Evolutionary conservation across 1,140 invertebrate species (phyloP), one percentile per base, ranked within the genome.

Genomic region (Anastatus disparis): DNA sequence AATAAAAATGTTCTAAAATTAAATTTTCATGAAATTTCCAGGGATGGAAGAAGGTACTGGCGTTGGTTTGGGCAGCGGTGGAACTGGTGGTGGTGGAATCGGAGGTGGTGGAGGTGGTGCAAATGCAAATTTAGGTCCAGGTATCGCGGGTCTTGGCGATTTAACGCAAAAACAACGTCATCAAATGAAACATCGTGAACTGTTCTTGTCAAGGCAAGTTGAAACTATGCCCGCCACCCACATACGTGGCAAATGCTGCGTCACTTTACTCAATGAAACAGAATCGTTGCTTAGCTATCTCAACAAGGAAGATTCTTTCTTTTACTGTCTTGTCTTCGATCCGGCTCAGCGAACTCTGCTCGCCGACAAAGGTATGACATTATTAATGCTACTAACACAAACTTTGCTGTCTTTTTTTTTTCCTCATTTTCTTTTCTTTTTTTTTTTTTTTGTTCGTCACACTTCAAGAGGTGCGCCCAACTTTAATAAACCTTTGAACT

Each of bases 261-360:
- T 99, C 73, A 98, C 97, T 61, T 89, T 99, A 66, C 91, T 99
- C 82, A 99, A 99, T 87, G 97, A 99, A 89, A 98, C 97, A 55
- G 98, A 99, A 88, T 95, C 95, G 74, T 88, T 97, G 76, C 88
- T 93, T 77, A 97, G 95, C 83, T 99, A 99, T 89, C 89, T 99
- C 74, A 95, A 96, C 87, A 97, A 96, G 89, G 97, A 99, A 90
- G 97, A 99, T 87, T 94, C 95, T 82, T 99, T 99, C 90, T 99
- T 99, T 87, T 99, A 99, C 88, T 99, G 97, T 83, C 89, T 99
- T 84, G 98, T 99, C 73, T 99, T 98, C 87, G 98, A 99, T 89
- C 97, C 97, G 71, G 92, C 95, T 85, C 96, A 99, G 87, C 98
- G 98, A 87, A 99, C 98, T 79, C 89, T 99, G 79, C 90, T 99